Conservation (phyloP, 2,113 vertebrate species). For the Dromiciops gliroides region DNA sequence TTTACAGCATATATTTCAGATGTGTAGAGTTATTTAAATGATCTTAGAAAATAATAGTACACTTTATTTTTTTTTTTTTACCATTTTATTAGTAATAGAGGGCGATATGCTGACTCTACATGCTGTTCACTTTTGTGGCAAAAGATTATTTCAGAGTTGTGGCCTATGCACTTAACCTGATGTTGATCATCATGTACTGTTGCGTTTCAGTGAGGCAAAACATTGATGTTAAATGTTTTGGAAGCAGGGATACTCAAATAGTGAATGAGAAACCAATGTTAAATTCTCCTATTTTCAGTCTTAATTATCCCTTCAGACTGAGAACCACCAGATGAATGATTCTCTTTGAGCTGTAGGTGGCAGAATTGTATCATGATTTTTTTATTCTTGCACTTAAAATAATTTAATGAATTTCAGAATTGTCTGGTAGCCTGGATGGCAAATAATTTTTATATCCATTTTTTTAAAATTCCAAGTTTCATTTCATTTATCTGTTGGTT, state of each 20-base stretch:
- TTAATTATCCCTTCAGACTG: background rate
- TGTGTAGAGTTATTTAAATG: constrained; percentile 4
- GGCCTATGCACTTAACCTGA: background rate
- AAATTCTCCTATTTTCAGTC: background rate
- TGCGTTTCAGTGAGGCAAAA: background rate
- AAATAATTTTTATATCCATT: background rate
- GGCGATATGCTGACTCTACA: background rate
- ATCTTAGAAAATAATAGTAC: constrained; percentile 18
- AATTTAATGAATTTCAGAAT: constrained; percentile 30
- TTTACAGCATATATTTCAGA: constrained; percentile 1
- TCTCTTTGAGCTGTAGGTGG: constrained; percentile 82
- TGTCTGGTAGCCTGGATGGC: constrained; percentile 3
- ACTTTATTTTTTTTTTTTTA: background rate
- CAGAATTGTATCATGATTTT: constrained; percentile 73
- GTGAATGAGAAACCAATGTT: background rate
- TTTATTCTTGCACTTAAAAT: constrained; percentile 13
- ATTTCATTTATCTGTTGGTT: background rate
- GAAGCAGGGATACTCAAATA: constrained; percentile 13
- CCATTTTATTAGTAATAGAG: constrained; percentile 13
- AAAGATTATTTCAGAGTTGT: constrained; percentile 14
- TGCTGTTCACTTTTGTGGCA: constrained; percentile 14
- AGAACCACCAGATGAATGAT: constrained; percentile 41
- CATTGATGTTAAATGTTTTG: background rate
- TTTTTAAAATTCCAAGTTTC: background rate
- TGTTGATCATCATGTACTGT: background rate